Evolutionary conservation across 2,113 vertebrate genomes (phyloP).

Genomic region (Dasyornis broadbenti): DNA sequence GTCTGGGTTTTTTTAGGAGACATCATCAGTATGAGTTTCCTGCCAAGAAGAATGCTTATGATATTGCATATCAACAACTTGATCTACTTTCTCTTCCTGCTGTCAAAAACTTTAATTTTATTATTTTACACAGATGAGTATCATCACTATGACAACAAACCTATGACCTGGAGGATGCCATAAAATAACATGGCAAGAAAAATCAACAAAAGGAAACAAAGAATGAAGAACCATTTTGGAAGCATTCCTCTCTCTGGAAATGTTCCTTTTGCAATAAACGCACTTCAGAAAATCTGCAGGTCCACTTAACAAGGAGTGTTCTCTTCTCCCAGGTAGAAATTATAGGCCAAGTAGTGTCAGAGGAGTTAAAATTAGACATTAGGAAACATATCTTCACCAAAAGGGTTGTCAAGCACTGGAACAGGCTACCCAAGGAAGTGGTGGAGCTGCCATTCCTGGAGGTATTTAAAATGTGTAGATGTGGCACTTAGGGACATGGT

Average conservation of each 20-base stretch:
- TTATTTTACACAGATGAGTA: constrained; percentile 19
- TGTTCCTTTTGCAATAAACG: background rate
- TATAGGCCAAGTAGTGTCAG: background rate
- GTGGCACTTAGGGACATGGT: too few relatives aligned
- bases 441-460: background rate
- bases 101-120: constrained; percentile 28
- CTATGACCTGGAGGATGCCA: background rate
- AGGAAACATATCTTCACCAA: background rate
- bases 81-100: constrained; percentile 56
- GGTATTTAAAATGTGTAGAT: background rate
- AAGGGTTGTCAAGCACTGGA: background rate
- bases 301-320: background rate
- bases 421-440: background rate
- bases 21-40: background rate
- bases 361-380: background rate
- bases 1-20: background rate
- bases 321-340: background rate
- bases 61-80: constrained; percentile 24
- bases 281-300: background rate
- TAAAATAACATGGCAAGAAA: background rate
- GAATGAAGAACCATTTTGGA: background rate
- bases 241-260: background rate
- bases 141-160: constrained; percentile 30
- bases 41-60: constrained; percentile 9
- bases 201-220: background rate